Conservation (phyloP, 2,888 invertebrate genomes). For the Rhynchonema sp. region DNA sequence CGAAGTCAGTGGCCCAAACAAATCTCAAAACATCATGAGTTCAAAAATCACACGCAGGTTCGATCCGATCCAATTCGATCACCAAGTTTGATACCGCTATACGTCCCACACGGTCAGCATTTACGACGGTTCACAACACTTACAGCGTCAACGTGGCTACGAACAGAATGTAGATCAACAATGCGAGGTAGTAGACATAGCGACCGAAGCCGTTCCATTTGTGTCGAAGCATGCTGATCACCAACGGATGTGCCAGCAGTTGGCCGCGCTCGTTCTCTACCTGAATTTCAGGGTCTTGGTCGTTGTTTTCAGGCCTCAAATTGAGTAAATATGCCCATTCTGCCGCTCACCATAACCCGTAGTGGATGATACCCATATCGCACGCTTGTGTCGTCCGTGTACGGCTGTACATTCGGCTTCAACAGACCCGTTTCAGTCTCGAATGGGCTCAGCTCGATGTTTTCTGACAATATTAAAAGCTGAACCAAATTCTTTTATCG, state of each 20-base stretch:
- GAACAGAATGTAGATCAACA: constrained; percentile 33
- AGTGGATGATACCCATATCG: constrained; percentile 32
- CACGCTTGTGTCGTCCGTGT: constrained; percentile 25
- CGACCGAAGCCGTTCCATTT: constrained; percentile 37
- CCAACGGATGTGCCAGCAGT: constrained; percentile 35
- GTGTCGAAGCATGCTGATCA: constrained; percentile 32
- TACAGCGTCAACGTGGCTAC: constrained; percentile 33
- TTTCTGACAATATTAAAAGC: neutral
- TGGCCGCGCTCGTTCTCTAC: constrained; percentile 30
- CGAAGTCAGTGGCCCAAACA: no score
- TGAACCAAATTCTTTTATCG: no score
- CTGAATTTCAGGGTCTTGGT: no score
- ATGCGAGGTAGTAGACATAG: constrained; percentile 34
- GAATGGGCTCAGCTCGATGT: constrained; percentile 15
- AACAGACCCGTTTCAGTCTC: constrained; percentile 25
- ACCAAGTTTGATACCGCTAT: no score
- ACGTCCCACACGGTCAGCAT: no score
- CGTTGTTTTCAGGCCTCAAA: neutral
- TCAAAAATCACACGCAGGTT: no score
- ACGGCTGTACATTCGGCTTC: constrained; percentile 21
- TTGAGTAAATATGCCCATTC: neutral
- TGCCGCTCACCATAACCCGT: constrained; percentile 27
- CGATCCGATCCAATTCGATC: no score
- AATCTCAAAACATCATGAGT: no score
- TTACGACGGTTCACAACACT: no score